Base-by-base conservation (phyloP, 2,113 vertebrate species). In the Fukomys damarensis region DNA sequence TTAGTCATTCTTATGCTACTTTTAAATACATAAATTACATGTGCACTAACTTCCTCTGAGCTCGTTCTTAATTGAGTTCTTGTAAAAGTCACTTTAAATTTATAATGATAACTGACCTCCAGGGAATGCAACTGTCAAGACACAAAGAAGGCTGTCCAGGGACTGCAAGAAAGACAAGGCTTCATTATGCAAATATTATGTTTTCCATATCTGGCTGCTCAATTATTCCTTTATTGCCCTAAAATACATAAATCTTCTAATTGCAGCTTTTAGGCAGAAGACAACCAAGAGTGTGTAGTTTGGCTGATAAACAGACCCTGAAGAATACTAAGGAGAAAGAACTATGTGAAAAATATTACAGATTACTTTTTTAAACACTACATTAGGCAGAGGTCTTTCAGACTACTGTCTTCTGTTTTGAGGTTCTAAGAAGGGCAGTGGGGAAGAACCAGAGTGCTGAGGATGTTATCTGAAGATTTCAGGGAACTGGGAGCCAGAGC, bases 81-180 rank as follows among this genome's bases (percentile, higher is more conserved):
- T 97, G 43, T 96, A 96, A 96, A 96, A 93, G 91, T 97, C 96
- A 95, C 72, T 96, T 96, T 97, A 96, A 96, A 96, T 97, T 97
- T 97, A 89, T 97, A 89, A 91, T 96, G 95, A 97, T 94, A 82
- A 80, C 91, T 97, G 95, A 93, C 94, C 88, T 94, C 92, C 77
- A 92, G 88, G 92, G 72, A 96, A 94, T 76, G 54, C 59, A 87
- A 91, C 85, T 96, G 72, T 96, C 72, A 92, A 91, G 86, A 92
- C 63, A 93, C 93, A 96, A 95, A 90, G 61, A 95, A 89, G 82
- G 35, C 80, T 93, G 20, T 49, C 54, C 49, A 41, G 88, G 49
- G 65, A 96, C 65, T 88, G 43, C 92, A 54, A 89, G 65, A 96
- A 92, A 95, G 85, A 91, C 79, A 95, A 93, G 49, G 30, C 41